phyloP scores from a whole-genome alignment of 1,140 invertebrate genomes.

The Sycobia sp. region DNA sequence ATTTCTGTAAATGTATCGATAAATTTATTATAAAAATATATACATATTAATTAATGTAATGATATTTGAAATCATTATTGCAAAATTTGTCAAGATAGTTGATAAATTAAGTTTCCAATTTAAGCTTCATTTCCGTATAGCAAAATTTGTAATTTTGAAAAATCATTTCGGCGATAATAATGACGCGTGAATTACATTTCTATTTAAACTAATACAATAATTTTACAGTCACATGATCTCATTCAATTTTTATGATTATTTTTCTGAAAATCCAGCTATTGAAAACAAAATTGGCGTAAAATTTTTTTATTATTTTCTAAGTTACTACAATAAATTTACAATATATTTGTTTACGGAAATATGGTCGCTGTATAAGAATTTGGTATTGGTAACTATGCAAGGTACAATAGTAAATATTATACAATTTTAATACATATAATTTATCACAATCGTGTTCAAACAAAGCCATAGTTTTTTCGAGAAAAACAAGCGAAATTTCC shows the following conservation, averaged over 20 bases:
- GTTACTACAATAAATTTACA: constrained; percentile 21
- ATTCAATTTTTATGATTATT: too few species aligned
- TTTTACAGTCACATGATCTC: too few species aligned
- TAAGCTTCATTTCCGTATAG: too few species aligned
- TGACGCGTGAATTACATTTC: too few species aligned
- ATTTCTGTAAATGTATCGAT: constrained; percentile 13
- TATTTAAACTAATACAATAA: too few species aligned
- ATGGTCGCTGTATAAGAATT: neutral
- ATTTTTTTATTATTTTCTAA: constrained; percentile 12
- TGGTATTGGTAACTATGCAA: constrained; percentile 4
- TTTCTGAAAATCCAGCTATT: too few species aligned
- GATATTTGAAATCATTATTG: neutral
- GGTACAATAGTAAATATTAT: constrained; percentile 3
- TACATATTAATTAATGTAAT: constrained; percentile 11
- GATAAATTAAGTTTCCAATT: too few species aligned
- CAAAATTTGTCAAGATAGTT: too few species aligned
- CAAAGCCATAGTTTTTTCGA: neutral
- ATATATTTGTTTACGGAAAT: constrained; percentile 10
- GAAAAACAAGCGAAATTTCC: too few species aligned
- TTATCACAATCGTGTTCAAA: constrained; percentile 1
- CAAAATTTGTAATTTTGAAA: too few species aligned
- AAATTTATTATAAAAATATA: constrained; percentile 27
- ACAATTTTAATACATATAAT: constrained; percentile 11
- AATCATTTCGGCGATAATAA: too few species aligned
- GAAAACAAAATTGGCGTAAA: neutral